These are phyloP conservation scores for Aramus guarauna DNA, from an alignment of 2,113 vertebrate species.

Conservation along the genomic window DNA sequence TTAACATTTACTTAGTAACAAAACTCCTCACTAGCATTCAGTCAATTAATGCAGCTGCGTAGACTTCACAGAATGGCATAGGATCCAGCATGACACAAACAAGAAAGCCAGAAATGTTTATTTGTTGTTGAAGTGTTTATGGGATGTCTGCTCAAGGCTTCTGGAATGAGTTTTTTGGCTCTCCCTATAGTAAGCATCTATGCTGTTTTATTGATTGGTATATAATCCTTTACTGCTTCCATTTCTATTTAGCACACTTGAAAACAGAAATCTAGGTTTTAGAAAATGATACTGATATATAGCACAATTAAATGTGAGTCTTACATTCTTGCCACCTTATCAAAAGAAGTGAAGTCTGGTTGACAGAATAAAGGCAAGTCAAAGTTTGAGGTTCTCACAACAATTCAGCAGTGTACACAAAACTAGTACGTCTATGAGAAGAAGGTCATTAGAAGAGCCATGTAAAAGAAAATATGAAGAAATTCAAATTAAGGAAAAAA, in stretches of 20 bases:
- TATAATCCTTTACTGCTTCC: not conserved
- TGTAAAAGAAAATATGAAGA: not conserved
- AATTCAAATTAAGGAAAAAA: not conserved
- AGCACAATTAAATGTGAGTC: not conserved
- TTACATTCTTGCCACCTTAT: not conserved
- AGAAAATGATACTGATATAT: not conserved
- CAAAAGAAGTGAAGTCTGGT: not conserved
- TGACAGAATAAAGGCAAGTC: not conserved
- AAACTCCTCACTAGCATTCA: not conserved
- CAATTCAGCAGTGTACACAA: not conserved
- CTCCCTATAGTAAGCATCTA: not conserved
- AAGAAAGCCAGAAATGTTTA: not conserved
- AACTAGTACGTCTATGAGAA: not conserved
- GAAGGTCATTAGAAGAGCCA: not conserved
- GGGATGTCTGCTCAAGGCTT: not conserved
- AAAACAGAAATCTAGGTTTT: not conserved
- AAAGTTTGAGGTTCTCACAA: not conserved
- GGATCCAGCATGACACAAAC: not conserved
- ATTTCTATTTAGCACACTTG: not conserved
- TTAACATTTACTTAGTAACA: not conserved
- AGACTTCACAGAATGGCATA: not conserved
- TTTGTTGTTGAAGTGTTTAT: not conserved
- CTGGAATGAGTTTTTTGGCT: not conserved
- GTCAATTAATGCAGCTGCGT: not conserved
- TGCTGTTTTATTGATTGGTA: not conserved